phyloP scores from a whole-genome alignment of 2,113 vertebrate species.

The Atlantisia rogersi region DNA sequence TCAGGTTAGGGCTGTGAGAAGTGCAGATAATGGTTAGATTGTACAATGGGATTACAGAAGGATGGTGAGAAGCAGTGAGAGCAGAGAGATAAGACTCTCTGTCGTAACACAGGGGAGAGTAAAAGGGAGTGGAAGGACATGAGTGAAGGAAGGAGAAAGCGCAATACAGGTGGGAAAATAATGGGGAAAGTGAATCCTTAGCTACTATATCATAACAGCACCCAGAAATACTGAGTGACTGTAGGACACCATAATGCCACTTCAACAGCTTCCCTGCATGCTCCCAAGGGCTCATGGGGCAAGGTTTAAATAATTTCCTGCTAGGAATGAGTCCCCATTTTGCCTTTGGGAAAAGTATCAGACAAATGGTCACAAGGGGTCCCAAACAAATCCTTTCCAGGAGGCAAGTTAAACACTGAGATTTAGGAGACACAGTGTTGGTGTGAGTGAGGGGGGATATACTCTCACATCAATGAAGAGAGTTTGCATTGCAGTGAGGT shows the following conservation, averaged over 20 bases:
- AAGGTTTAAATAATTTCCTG: not conserved
- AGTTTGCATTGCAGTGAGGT: not conserved
- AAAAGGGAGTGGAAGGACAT: not conserved
- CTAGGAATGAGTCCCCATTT: not conserved
- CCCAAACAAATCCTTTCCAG: not conserved
- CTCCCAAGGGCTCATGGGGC: not conserved
- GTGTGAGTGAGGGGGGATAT: too few species aligned
- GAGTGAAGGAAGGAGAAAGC: not conserved
- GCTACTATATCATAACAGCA: not conserved
- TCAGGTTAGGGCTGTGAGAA: not conserved
- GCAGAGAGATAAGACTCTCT: not conserved
- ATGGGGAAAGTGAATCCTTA: not conserved
- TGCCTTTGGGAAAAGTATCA: not conserved
- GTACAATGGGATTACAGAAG: not conserved
- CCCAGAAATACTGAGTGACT: not conserved
- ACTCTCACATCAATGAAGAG: not conserved
- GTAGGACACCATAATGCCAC: not conserved
- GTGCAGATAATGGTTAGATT: not conserved
- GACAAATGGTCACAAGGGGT: not conserved
- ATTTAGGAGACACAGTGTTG: not conserved
- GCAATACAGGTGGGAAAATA: not conserved
- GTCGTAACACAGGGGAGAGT: not conserved
- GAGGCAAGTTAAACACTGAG: not conserved
- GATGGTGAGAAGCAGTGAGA: not conserved
- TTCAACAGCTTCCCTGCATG: not conserved